phyloP scores from a whole-genome alignment of 2,797 vertebrate genomes.

The Sebastes hubbsi region DNA sequence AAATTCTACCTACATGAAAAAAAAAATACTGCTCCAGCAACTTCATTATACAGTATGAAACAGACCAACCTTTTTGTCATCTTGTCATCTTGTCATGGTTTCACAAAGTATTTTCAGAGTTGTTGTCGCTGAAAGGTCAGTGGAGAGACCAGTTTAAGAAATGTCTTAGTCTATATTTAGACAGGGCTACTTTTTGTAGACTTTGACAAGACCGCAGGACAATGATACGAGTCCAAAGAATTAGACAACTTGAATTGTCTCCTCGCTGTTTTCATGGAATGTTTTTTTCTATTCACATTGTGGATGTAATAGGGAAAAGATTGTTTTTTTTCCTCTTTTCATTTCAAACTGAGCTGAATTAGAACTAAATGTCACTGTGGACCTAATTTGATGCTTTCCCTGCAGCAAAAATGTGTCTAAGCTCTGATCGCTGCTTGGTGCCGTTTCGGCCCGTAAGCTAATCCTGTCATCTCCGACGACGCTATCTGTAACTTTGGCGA shows the following conservation, averaged over 20 bases:
- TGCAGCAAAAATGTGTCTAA: background rate
- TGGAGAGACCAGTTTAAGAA: background rate
- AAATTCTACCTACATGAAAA: background rate
- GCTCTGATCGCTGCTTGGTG: background rate
- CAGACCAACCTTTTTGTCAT: background rate
- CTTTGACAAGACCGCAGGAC: background rate
- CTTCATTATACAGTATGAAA: background rate
- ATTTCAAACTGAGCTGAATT: conserved; percentile 17
- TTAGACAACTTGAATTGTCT: background rate
- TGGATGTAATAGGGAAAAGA: background rate
- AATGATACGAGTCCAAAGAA: background rate
- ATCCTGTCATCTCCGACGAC: conserved; percentile 24
- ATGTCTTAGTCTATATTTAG: background rate
- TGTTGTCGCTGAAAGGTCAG: background rate
- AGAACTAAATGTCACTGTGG: background rate
- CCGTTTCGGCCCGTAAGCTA: conserved; percentile 2
- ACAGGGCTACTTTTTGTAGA: background rate
- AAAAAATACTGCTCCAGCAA: background rate
- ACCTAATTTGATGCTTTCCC: background rate
- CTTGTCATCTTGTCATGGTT: background rate
- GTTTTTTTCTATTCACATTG: conserved; percentile 15
- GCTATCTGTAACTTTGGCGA: conserved; percentile 23
- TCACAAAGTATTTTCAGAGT: background rate
- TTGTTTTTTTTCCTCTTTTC: background rate
- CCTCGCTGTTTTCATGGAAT: conserved; percentile 22